phyloP scores from a whole-genome alignment of 2,113 vertebrate genomes.

The Malurus alboscapulatus region DNA sequence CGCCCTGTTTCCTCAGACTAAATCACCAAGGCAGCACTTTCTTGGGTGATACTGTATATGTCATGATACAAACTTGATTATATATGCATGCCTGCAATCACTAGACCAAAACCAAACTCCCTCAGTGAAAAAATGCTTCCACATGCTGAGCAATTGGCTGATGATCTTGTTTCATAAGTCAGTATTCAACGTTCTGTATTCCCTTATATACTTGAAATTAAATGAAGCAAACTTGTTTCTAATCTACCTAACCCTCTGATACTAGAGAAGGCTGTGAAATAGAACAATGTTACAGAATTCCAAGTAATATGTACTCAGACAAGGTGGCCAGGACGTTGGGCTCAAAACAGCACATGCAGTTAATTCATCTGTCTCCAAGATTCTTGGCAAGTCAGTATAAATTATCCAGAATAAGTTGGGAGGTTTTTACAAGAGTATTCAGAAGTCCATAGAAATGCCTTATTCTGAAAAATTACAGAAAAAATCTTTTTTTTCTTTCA shows the following conservation, averaged over 20 bases:
- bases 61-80: neutral
- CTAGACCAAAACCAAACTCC: neutral
- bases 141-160: neutral
- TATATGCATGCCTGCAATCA: neutral
- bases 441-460: constrained; percentile 36
- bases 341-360: constrained; percentile 17
- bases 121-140: neutral
- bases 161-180: neutral
- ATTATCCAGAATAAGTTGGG: constrained; percentile 13
- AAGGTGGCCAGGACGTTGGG: neutral
- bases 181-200: neutral
- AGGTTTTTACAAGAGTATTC: constrained; percentile 28
- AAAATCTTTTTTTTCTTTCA: neutral
- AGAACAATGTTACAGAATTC: neutral
- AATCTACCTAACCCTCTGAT: neutral
- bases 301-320: neutral
- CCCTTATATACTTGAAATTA: neutral
- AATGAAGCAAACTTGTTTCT: neutral
- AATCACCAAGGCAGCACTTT: constrained; percentile 43
- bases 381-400: constrained; percentile 58
- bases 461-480: constrained; percentile 57
- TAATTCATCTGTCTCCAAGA: constrained; percentile 39
- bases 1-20: constrained; percentile 29
- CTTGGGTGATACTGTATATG: neutral
- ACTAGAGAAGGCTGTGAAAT: neutral